These are phyloP conservation scores for Ahaetulla prasina DNA, from an alignment of 2,113 vertebrate genomes.

Conservation along the genomic window DNA sequence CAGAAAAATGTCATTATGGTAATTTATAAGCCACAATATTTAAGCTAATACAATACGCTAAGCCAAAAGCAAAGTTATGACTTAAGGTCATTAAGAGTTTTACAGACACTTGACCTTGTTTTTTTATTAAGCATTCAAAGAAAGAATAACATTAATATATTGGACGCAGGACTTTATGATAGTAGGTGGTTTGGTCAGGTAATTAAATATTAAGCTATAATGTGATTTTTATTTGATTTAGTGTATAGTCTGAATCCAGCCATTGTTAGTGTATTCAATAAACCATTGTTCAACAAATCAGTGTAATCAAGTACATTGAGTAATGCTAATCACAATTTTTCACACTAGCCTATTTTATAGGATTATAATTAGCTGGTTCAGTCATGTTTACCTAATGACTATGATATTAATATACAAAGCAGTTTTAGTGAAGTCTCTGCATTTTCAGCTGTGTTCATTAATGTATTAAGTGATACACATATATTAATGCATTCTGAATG, in stretches of 20 bases:
- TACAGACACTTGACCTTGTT: not conserved
- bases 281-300: not conserved
- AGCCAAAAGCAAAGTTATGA: not conserved
- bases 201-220: not conserved
- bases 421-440: not conserved
- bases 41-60: not conserved
- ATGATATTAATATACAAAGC: not conserved
- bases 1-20: not conserved
- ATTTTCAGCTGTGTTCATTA: not conserved
- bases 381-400: not conserved
- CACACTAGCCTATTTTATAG: not conserved
- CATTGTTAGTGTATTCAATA: not conserved
- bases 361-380: not conserved
- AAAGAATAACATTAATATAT: not conserved
- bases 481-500: not conserved
- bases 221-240: not conserved
- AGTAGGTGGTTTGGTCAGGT: not conserved
- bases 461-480: not conserved
- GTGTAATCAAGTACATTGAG: not conserved
- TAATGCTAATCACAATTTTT: not conserved
- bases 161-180: not conserved
- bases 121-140: not conserved
- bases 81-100: not conserved
- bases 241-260: not conserved
- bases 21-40: not conserved